Conservation (phyloP, 2,797 vertebrate species). For the Chaenodraco wilsoni region DNA sequence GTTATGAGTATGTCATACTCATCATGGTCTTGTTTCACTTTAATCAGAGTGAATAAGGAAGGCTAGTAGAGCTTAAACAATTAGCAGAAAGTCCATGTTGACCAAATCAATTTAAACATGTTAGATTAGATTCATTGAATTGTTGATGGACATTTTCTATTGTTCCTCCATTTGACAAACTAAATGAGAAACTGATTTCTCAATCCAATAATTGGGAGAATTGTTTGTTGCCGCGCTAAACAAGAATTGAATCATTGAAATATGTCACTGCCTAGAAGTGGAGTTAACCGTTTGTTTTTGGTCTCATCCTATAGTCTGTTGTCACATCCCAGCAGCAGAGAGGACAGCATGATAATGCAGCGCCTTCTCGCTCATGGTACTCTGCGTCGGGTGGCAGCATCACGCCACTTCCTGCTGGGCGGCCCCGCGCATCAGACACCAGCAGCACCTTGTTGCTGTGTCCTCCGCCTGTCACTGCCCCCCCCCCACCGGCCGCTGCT, state of each 20-base stretch:
- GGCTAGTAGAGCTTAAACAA: background rate
- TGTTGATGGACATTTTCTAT: background rate
- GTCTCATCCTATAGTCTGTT: slow-evolving; percentile 40
- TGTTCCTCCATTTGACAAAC: background rate
- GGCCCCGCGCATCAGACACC: slow-evolving; percentile 13
- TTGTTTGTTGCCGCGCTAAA: background rate
- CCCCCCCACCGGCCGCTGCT: slow-evolving; percentile 45
- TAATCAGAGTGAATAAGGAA: no score
- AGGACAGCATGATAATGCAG: slow-evolving; percentile 80
- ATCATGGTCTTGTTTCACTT: no score
- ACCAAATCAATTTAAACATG: background rate
- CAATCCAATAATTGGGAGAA: background rate
- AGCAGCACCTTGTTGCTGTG: slow-evolving; percentile 46
- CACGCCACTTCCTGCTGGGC: slow-evolving; percentile 42
- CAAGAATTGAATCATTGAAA: background rate
- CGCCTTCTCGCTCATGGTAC: slow-evolving; percentile 71
- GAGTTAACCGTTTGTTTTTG: background rate
- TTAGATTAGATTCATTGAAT: background rate
- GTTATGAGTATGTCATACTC: no score
- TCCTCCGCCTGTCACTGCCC: slow-evolving; percentile 39
- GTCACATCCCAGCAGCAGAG: slow-evolving; percentile 36
- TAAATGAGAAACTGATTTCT: background rate
- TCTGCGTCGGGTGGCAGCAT: slow-evolving; percentile 70
- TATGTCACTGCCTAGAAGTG: background rate
- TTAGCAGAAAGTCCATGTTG: background rate